Conservation (phyloP, 2,888 invertebrate species). For the Choristoneura rosaceana region DNA sequence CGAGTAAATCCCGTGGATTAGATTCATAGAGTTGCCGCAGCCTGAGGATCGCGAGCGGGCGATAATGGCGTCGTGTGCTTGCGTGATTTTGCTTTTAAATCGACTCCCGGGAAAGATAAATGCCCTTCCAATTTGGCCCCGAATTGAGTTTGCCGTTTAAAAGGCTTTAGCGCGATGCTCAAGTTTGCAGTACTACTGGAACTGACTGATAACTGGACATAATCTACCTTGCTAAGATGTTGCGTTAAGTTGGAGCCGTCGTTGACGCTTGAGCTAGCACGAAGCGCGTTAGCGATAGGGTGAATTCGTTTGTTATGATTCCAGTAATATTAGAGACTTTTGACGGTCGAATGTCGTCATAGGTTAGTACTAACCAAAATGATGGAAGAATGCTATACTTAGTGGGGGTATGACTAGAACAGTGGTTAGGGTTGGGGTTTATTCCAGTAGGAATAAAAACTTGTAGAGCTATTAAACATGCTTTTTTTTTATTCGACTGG, state of each 20-base stretch:
- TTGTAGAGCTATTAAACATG: too few species aligned
- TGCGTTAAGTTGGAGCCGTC: conserved; percentile 53
- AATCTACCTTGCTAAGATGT: conserved; percentile 41
- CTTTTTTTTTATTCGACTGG: too few species aligned
- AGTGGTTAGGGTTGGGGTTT: too few species aligned
- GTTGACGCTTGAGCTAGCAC: not conserved
- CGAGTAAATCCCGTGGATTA: conserved; percentile 85
- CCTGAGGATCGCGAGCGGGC: conserved; percentile 78
- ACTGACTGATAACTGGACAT: conserved; percentile 73
- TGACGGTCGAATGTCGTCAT: too few species aligned
- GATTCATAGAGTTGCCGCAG: conserved; percentile 84
- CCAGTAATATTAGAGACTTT: not conserved
- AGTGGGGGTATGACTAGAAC: too few species aligned
- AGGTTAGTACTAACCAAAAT: too few species aligned
- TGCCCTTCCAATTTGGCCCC: conserved; percentile 76
- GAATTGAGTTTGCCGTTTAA: conserved; percentile 73
- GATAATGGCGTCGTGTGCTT: conserved; percentile 83
- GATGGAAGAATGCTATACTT: too few species aligned
- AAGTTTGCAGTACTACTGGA: conserved; percentile 75
- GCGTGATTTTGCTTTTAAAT: conserved; percentile 85
- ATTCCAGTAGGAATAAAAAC: too few species aligned
- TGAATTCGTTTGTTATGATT: not conserved
- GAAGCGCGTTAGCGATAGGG: not conserved
- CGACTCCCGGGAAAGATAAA: conserved; percentile 81
- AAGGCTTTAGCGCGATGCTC: conserved; percentile 69